Evolutionary conservation across 1,140 invertebrate species (phyloP).

Genomic region (Reticulitermes speratus): DNA sequence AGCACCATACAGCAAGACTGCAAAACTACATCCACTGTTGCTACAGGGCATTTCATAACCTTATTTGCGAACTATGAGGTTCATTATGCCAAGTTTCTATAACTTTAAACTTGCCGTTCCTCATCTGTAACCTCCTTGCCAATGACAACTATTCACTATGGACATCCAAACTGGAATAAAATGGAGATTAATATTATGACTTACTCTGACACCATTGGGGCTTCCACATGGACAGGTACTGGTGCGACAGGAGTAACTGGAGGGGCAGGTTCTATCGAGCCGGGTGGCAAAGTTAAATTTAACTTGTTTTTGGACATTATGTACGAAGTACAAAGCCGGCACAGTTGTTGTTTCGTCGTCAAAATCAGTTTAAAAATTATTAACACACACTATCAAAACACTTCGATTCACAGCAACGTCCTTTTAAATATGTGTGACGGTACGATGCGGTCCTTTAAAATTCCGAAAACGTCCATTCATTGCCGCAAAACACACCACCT

Average conservation of each 20-base stretch:
- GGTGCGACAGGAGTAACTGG: conserved; percentile 65
- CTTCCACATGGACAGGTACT: conserved; percentile 61
- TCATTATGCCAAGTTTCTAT: too few species aligned
- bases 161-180: too few species aligned
- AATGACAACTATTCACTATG: too few species aligned
- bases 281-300: conserved; percentile 85
- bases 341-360: background rate
- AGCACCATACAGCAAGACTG: too few species aligned
- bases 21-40: too few species aligned
- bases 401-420: too few species aligned
- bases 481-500: background rate
- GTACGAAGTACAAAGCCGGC: background rate
- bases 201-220: conserved; percentile 65
- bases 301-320: conserved; percentile 88
- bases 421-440: background rate
- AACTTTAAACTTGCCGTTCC: too few species aligned
- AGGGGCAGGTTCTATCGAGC: conserved; percentile 75
- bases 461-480: background rate
- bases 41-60: too few species aligned
- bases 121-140: too few species aligned
- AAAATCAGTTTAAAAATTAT: background rate
- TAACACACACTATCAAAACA: background rate
- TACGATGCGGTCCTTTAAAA: background rate
- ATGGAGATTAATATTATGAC: conserved; percentile 39
- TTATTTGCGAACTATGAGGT: too few species aligned